A percentile compares a stretch with the other conserved stretches of the same genome.
These are phyloP conservation scores for Jaculus jaculus DNA, from an alignment of 2,113 vertebrate genomes.

Conservation along the genomic window DNA sequence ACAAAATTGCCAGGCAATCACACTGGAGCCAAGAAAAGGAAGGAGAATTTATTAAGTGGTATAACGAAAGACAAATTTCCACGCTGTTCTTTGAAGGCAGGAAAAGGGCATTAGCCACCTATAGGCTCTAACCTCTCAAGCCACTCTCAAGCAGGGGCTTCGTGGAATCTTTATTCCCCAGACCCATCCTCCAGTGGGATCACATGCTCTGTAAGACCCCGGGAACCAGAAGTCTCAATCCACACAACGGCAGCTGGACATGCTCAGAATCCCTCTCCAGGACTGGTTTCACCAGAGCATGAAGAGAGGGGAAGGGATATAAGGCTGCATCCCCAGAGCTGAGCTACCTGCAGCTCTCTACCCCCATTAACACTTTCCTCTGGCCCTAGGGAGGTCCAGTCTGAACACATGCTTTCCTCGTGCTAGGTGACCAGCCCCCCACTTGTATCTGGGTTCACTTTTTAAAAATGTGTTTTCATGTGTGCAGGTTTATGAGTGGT, in stretches of 20 bases:
- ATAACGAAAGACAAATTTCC: not conserved
- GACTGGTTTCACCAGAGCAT: not conserved
- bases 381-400: not conserved
- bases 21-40: not conserved
- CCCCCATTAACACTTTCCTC: not conserved
- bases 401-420: not conserved
- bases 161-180: not conserved
- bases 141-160: not conserved
- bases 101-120: not conserved
- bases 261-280: not conserved
- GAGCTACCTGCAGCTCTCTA: no score
- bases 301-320: no score
- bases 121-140: not conserved
- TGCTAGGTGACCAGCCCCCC: not conserved
- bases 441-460: not conserved
- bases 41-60: not conserved
- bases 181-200: not conserved
- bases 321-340: no score
- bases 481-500: no score
- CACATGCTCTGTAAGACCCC: not conserved
- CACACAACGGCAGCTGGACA: fast-evolving
- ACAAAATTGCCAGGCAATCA: not conserved
- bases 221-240: not conserved
- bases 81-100: not conserved
- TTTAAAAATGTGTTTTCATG: not conserved